These are phyloP conservation scores for Acanthosoma haemorrhoidale DNA, from an alignment of 2,888 invertebrate species.

Conservation along the genomic window DNA sequence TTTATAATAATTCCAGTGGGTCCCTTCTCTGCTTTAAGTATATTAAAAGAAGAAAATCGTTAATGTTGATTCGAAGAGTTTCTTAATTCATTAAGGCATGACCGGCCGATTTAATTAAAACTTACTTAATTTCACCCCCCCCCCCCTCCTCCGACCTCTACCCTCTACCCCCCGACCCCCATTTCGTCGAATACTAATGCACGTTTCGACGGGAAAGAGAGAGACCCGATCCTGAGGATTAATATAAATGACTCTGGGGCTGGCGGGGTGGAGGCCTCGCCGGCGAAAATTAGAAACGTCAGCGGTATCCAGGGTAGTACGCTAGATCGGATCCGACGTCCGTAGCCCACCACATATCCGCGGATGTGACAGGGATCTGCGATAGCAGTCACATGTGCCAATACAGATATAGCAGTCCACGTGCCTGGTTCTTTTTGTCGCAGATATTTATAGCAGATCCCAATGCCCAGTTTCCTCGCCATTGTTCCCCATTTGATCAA, in stretches of 20 bases:
- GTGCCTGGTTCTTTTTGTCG: too few species aligned
- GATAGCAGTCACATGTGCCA: too few species aligned
- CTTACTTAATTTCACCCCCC: constrained; percentile 2
- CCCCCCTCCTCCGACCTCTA: not conserved
- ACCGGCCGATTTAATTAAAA: constrained; percentile 15
- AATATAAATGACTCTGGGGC: constrained; percentile 10
- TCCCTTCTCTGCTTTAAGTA: not conserved
- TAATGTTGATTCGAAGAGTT: constrained; percentile 10
- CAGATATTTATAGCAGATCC: too few species aligned
- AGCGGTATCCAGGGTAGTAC: not conserved
- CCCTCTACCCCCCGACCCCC: not conserved
- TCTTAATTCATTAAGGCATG: constrained; percentile 10
- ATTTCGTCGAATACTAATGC: constrained; percentile 10
- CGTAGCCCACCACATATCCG: not conserved
- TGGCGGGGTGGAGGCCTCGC: not conserved
- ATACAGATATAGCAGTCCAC: too few species aligned
- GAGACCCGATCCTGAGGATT: not conserved
- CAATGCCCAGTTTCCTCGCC: too few species aligned
- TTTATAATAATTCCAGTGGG: not conserved
- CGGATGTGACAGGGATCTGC: too few species aligned
- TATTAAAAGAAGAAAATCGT: constrained; percentile 10
- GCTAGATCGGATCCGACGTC: not conserved
- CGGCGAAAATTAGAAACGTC: constrained; percentile 6
- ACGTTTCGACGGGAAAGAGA: not conserved
- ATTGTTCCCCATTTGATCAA: too few species aligned